phyloP scores from a whole-genome alignment of 1,140 invertebrate species.

The Microvelia longipes region DNA sequence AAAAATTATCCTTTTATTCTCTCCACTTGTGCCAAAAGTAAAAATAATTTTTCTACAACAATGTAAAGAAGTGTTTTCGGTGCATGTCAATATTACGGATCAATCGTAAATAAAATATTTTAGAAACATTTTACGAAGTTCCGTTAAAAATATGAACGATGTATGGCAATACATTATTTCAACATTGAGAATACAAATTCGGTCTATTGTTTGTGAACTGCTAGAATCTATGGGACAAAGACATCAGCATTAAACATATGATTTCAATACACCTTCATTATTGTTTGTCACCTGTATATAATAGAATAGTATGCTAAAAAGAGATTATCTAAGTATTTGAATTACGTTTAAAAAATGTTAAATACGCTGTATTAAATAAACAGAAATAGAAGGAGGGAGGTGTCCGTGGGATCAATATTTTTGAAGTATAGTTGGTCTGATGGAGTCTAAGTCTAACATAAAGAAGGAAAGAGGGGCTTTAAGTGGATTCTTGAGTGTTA shows the following conservation, averaged over 20 bases:
- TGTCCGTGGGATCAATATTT: neutral
- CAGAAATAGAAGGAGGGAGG: neutral
- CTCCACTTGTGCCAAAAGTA: too few relatives aligned
- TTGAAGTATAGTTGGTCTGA: neutral
- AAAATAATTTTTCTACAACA: too few relatives aligned
- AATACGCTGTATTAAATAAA: neutral
- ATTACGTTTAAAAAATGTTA: neutral
- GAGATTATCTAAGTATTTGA: neutral
- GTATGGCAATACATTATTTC: too few relatives aligned
- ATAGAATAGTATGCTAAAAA: neutral
- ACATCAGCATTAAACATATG: neutral
- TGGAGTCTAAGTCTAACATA: neutral
- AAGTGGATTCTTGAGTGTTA: neutral
- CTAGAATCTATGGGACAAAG: neutral
- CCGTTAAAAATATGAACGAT: too few relatives aligned
- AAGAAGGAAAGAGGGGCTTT: neutral
- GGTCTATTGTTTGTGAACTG: too few relatives aligned
- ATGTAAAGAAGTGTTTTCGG: too few relatives aligned
- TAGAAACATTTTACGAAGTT: too few relatives aligned
- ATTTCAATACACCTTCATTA: neutral
- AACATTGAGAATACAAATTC: too few relatives aligned
- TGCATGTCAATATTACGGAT: too few relatives aligned
- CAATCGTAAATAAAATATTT: too few relatives aligned
- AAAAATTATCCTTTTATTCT: too few relatives aligned
- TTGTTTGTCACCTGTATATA: neutral